These are phyloP conservation scores for Alauda arvensis DNA, from an alignment of 2,797 vertebrate genomes.

Conservation along the genomic window DNA sequence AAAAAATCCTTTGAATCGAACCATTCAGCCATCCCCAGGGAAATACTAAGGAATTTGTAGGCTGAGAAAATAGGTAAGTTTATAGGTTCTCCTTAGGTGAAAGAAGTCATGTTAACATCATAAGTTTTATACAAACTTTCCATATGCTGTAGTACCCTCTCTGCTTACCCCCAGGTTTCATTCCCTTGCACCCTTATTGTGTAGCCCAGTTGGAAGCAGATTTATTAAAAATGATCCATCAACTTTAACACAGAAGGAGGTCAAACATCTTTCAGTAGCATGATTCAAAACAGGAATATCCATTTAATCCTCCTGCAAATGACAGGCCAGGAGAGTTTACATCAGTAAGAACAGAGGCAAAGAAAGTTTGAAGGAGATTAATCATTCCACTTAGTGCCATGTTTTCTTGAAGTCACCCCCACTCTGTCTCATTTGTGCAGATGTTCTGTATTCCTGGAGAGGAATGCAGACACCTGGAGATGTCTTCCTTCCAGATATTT, in stretches of 20 bases:
- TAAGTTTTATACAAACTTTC: slow-evolving; percentile 73
- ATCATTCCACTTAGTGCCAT: background rate
- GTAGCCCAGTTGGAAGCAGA: slow-evolving; percentile 24
- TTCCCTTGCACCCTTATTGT: slow-evolving; percentile 37
- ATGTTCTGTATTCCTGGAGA: background rate
- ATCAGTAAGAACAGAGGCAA: background rate
- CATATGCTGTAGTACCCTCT: slow-evolving; percentile 30
- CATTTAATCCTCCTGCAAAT: slow-evolving; percentile 27
- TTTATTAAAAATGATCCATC: slow-evolving; percentile 51
- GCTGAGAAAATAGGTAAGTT: slow-evolving; percentile 67
- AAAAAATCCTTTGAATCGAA: slow-evolving; percentile 73
- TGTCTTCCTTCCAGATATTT: background rate
- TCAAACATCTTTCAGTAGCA: slow-evolving; percentile 25
- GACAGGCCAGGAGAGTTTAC: background rate
- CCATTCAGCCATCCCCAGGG: slow-evolving; percentile 60
- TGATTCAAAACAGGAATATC: slow-evolving; percentile 29
- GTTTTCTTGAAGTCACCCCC: background rate
- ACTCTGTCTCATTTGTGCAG: background rate
- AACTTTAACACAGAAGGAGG: slow-evolving; percentile 20
- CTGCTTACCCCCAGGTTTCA: slow-evolving; percentile 11
- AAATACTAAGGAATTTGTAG: slow-evolving; percentile 71
- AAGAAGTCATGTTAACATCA: slow-evolving; percentile 71
- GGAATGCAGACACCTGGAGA: background rate
- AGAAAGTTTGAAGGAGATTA: background rate
- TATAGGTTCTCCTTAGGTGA: slow-evolving; percentile 71